These are phyloP conservation scores for Clupea harengus DNA, from an alignment of 2,113 vertebrate species.

Conservation along the genomic window DNA sequence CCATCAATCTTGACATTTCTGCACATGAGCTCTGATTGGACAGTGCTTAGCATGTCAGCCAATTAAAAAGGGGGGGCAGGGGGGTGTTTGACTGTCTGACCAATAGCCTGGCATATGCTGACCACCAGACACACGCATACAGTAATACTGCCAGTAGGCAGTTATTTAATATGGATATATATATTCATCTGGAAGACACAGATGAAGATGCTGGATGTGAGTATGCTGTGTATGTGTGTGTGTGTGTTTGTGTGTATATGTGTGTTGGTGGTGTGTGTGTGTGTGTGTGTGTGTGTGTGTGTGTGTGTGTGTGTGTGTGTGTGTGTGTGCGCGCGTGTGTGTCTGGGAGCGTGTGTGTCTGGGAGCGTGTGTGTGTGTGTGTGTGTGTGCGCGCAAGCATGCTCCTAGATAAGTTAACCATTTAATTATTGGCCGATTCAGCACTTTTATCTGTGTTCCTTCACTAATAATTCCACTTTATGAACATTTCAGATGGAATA, in stretches of 20 bases:
- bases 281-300: background rate
- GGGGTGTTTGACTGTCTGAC: background rate
- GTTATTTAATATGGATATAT: background rate
- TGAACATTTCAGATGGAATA: background rate
- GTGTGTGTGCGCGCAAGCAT: background rate
- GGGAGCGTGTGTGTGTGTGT: background rate
- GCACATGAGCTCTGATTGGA: constrained; percentile 9
- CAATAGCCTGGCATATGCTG: background rate
- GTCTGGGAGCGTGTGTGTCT: background rate
- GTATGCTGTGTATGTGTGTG: constrained; percentile 1
- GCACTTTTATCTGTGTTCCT: background rate
- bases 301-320: background rate
- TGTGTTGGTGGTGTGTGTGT: background rate
- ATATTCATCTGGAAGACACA: background rate
- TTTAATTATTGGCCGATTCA: too few relatives aligned
- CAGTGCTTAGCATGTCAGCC: background rate
- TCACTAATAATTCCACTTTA: background rate
- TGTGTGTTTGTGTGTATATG: background rate
- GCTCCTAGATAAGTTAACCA: too few relatives aligned
- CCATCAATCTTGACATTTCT: constrained; percentile 41
- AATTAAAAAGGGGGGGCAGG: constrained; percentile 2
- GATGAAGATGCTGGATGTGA: constrained; percentile 26
- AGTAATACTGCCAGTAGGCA: background rate
- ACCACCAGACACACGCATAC: background rate
- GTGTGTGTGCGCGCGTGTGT: background rate